Evolutionary conservation across 2,888 invertebrate species (phyloP), one percentile per base, ranked within the genome.

Genomic region (Eristalinus aeneus): DNA sequence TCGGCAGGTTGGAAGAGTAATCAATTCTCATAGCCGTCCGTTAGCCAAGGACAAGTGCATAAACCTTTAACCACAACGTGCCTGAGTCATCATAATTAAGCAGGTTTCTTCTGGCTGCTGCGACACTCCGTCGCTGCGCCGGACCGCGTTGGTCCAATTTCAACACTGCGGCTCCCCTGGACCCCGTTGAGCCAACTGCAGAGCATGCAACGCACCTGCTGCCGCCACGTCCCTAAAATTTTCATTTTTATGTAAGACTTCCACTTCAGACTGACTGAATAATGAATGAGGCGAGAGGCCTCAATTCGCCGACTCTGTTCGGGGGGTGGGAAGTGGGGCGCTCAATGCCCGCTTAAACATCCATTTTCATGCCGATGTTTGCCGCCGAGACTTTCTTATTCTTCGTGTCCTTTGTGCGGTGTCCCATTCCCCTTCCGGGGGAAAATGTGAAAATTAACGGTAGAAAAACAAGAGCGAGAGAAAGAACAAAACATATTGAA

Each of bases 261-360:
- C 80, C 73, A 85, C 85, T 81, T 73, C 81, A 85, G 80, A 85
- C 84, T 80, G 69, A 68, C 72, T 85, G 85, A 85, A 85, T 85
- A 81, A 85, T 85, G 76, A 85, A 85, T 65, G 76, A 76, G 80
- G 32, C 68, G 5, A 5, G 63, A 81, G 69, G 76, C 73, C 81
- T 76, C 76, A 81, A 68, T 73, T 77, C 68, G 63, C 39, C 39
- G 23, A 12, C 65, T 10, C 61, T 80, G 75, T 61, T 74, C 69
- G 71, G 56, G 69, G 72, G 16, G 11, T 46, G 46, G 2, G 65
- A 22, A 8, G 32, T 32, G 16, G 32, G 32, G 5, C 12, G 16
- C 72, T 72, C 79, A 72, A 67, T 72, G 79, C 60, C 72, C 72
- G 79, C 46, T 46, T 16, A 79, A 72, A 71, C 23, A 23, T 63